Evolutionary conservation across 2,797 vertebrate genomes (phyloP), one percentile per base, ranked within the genome.

Genomic region (Gallinago stenura): DNA sequence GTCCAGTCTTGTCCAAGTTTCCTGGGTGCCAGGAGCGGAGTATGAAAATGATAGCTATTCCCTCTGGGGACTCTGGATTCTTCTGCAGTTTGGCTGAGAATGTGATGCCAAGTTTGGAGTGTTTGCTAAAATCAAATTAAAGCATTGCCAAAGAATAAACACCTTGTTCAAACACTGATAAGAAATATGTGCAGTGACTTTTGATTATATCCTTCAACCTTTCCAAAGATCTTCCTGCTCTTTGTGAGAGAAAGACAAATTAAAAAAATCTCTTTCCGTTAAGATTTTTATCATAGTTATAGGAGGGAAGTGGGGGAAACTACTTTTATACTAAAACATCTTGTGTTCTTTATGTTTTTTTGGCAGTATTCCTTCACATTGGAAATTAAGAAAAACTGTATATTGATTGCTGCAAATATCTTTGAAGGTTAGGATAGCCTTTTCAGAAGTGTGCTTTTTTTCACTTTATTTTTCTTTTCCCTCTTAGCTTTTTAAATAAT

Each of bases 41-140:
- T 31, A 61, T 60, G 54, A 69, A 46, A 71, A 13, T 0, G 3
- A 6, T 21, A 66, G 46, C 30, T 12, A 72, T 66, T 71, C 25
- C 28, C 58, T 66, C 25, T 64, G 70, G 39, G 31, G 57, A 46
- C 16, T 73, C 79, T 43, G 19, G 41, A 15, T 83, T 87, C 43
- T 81, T 90, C 39, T 76, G 30, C 45, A 50, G 15, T 57, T 79
- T 58, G 64, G 5, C 62, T 65, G 53, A 87, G 89, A 70, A 64
- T 54, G 33, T 56, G 50, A 70, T 64, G 60, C 41, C 54, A 51
- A 58, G 46, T 64, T 89, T 43, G 45, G 48, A 96, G 71, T 31
- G 53, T 60, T 86, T 94, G 78, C 70, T 95, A 54, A 92, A 95
- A 93, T 91, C 30, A 87, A 92, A 87, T 66, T 82, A 72, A 94